Conservation (phyloP, 2,888 invertebrate genomes). For the Leucozona laternaria region DNA sequence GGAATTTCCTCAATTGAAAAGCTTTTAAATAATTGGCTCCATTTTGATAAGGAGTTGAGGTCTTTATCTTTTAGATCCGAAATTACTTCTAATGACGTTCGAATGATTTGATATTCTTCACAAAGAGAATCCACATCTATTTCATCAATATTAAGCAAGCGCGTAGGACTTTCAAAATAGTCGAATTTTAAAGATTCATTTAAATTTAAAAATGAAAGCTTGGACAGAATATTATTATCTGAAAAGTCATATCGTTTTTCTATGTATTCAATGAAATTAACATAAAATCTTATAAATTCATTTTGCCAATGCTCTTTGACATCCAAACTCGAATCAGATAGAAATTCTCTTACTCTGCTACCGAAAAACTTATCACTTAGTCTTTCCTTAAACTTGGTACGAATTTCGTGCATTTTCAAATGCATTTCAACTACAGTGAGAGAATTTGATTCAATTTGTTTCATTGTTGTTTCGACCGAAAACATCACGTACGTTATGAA, state of each 20-base stretch:
- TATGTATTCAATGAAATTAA: background rate
- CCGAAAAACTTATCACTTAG: background rate
- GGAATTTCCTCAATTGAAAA: too few relatives aligned
- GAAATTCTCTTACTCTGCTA: background rate
- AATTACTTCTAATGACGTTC: too few relatives aligned
- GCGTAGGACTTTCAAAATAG: too few relatives aligned
- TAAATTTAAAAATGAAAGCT: too few relatives aligned
- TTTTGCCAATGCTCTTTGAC: background rate
- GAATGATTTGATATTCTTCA: too few relatives aligned
- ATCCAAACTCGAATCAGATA: background rate
- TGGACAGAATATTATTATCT: conserved; percentile 5
- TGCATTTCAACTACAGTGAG: conserved; percentile 1
- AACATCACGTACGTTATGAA: conserved; percentile 10
- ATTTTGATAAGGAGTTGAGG: too few relatives aligned
- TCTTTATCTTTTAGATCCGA: too few relatives aligned
- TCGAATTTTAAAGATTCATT: too few relatives aligned
- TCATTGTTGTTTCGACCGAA: conserved; percentile 1
- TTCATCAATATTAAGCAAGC: too few relatives aligned
- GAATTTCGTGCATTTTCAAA: conserved; percentile 16
- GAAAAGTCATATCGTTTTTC: conserved; percentile 8
- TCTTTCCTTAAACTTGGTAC: background rate
- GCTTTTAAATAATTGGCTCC: too few relatives aligned
- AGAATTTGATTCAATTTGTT: background rate
- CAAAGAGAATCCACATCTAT: too few relatives aligned
- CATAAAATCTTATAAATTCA: background rate